Evolutionary conservation across 92 coral and sea anemone species (phyloP), one percentile per base, ranked within the genome.

Genomic region (Montipora capitata): DNA sequence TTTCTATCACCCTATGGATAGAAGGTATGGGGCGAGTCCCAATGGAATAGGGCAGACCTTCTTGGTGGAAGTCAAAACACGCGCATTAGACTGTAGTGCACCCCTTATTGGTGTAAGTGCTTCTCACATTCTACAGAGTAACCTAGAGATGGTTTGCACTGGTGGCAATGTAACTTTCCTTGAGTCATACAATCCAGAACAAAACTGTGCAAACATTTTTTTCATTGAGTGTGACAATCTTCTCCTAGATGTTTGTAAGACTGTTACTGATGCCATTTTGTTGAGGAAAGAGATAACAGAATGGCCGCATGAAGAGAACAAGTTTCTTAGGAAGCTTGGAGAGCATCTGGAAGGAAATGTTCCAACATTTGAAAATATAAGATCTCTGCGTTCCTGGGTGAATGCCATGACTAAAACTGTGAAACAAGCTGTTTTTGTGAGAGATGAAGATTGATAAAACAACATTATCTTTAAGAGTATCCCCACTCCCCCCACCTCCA

Each of bases 261-360:
- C 27, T 20, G 27, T 20, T 20, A 20, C 27, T 20, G 27, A 20
- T 20, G 27, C 27, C 27, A 20, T 20, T 20, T 20, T 20, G 27
- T 20, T 20, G 27, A 20, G 27, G 27, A 20, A 20, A 20, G 27
- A 76, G 27, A 65, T 91, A 20, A 61, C 62, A 76, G 91, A 70
- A 76, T 91, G 94, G 94, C 84, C 94, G 41, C 91, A 91, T 82
- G 85, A 86, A 66, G 94, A 91, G 75, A 91, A 64, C 76, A 86
- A 83, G 78, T 65, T 62, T 14, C 80, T 74, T 44, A 91, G 80
- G 66, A 85, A 65, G 71, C 57, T 91, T 20, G 94, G 94, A 67
- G 91, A 91, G 80, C 62, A 69, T n/a, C 44, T 57, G 66, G 42
- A 71, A 56, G 93, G 90, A n/a, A 56, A 80, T 56, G 87, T 91